Base-by-base conservation (phyloP, 2,888 invertebrate species). In the Lasius platythorax region DNA sequence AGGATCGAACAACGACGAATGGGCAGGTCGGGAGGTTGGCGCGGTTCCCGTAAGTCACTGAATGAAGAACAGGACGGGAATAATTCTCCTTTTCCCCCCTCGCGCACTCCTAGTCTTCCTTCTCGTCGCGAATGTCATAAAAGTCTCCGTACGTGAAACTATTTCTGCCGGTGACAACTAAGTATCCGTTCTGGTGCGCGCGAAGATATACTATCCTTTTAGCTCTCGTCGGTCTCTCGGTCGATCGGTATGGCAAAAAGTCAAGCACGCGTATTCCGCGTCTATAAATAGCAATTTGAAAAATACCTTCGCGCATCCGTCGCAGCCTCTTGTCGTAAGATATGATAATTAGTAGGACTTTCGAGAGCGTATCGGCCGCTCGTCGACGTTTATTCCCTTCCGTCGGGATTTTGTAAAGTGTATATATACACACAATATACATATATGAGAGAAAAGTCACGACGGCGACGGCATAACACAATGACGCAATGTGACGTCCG, bases 71-170 rank as follows among this genome's bases (percentile, higher is more conserved):
- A 68, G 63, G 74, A 63, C 75, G 40, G 50, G 58, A 40, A 43
- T 83, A 56, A 64, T 56, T 56, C 40, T 82, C 11, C 56, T 46
- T 18, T 70, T 63, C 28, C 9, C 50, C 18, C 37, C 12, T 40
- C 23, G 6, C 30, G 2, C 28, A 5, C 68, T 82, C 81, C 79
- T 83, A 76, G 46, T 33, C 85, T 76, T 70, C 64, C 78, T 70
- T 66, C 58, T 74, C 73, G 72, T 78, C 68, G 79, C 73, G 75
- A 83, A 87, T 78, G 89, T 91, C 88, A 88, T 90, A 91, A 91
- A 90, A 91, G 91, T 76, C 85, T 63, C 58, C 61, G 83, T 90
- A 90, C 91, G 90, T 88, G 90, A 90, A 90, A 90, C 91, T 91
- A 90, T 90, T 90, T 90, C 90, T 91, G 87, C 90, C 85, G 87